These are phyloP conservation scores for Corythornis vintsioides DNA, from an alignment of 2,113 vertebrate species.

Conservation along the genomic window DNA sequence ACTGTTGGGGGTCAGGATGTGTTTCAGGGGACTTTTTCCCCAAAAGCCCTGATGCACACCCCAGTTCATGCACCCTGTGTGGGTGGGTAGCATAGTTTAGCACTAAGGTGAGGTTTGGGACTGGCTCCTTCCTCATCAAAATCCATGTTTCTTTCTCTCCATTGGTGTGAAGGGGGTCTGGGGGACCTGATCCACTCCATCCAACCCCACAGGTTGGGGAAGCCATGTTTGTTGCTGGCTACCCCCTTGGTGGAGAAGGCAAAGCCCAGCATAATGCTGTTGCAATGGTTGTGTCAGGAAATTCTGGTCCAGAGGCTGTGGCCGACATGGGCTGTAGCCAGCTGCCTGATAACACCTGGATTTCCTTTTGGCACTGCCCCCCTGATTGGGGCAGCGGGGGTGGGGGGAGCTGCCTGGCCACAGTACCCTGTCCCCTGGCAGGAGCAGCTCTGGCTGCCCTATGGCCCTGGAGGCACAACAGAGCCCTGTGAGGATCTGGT, in stretches of 20 bases:
- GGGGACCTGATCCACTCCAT: not conserved
- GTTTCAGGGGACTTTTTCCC: not conserved
- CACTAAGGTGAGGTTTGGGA: rapidly evolving
- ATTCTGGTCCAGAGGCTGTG: not conserved
- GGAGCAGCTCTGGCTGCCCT: not conserved
- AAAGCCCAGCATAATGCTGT: not conserved
- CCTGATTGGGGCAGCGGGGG: too few relatives aligned
- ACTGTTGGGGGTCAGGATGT: not conserved
- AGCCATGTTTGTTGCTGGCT: not conserved
- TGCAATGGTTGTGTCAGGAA: slow-evolving; percentile 33
- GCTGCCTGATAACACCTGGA: not conserved
- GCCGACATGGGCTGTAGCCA: not conserved
- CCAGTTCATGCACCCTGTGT: rapidly evolving
- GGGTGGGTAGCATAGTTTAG: not conserved
- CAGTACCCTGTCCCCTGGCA: not conserved
- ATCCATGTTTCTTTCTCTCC: not conserved
- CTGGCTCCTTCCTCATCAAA: not conserved
- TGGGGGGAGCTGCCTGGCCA: too few relatives aligned
- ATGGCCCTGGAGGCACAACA: not conserved
- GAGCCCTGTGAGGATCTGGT: rapidly evolving
- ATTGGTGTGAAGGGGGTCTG: not conserved
- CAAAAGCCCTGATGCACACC: rapidly evolving
- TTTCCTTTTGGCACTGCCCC: not conserved
- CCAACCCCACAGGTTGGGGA: not conserved
- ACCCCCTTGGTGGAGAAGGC: not conserved